phyloP scores from a whole-genome alignment of 2,113 vertebrate genomes.

The Danionella cerebrum region DNA sequence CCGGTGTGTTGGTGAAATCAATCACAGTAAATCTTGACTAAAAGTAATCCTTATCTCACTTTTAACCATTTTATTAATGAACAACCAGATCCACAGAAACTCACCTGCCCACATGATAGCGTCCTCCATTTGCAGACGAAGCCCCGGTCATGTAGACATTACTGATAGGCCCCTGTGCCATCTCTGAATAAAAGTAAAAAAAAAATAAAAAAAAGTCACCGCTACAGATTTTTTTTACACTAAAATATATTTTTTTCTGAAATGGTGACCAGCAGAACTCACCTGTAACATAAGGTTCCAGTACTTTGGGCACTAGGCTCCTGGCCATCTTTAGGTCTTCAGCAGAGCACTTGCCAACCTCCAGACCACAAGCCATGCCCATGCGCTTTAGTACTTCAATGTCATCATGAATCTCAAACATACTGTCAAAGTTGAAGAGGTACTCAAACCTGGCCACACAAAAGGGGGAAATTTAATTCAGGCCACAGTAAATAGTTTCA shows the following conservation, averaged over 20 bases:
- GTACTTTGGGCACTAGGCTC: slow-evolving; percentile 89
- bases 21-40: too few relatives aligned
- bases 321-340: slow-evolving; percentile 88
- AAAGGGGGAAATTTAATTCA: background rate
- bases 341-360: slow-evolving; percentile 88
- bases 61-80: background rate
- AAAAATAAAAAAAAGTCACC: too few relatives aligned
- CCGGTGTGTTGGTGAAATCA: too few relatives aligned
- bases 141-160: slow-evolving; percentile 85
- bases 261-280: slow-evolving; percentile 20
- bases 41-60: background rate
- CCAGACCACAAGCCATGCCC: slow-evolving; percentile 96
- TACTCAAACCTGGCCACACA: slow-evolving; percentile 86
- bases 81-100: background rate
- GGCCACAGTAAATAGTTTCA: too few relatives aligned
- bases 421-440: slow-evolving; percentile 98
- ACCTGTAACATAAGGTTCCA: slow-evolving; percentile 99
- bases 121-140: slow-evolving; percentile 80
- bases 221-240: too few relatives aligned
- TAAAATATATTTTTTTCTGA: background rate
- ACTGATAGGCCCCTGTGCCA: slow-evolving; percentile 94
- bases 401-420: slow-evolving; percentile 98
- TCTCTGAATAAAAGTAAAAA: too few relatives aligned
- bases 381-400: slow-evolving; percentile 97
- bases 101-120: slow-evolving; percentile 83